Evolutionary conservation across 2,113 vertebrate genomes (phyloP).

Genomic region (Hippocampus guttulatus): DNA sequence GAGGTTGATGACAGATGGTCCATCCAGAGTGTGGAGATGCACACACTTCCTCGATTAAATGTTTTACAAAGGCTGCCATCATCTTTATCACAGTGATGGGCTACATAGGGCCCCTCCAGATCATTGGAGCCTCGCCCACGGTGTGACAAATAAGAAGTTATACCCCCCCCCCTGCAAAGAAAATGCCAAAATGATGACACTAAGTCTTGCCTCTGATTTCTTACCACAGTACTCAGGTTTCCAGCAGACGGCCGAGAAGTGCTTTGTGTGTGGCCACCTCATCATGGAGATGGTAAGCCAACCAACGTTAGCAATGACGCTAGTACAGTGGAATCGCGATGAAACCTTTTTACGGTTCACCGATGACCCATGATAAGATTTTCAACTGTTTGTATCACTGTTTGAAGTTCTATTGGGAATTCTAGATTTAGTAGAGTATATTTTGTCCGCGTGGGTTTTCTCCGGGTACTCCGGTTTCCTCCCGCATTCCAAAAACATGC

Average conservation of each 20-base stretch:
- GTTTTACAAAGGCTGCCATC: not conserved
- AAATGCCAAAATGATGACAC: not conserved
- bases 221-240: conserved; percentile 91
- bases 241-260: conserved; percentile 98
- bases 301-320: not conserved
- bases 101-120: not conserved
- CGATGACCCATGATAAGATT: too few species aligned
- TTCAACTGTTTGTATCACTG: too few species aligned
- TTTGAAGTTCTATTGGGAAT: not conserved
- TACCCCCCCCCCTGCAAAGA: too few species aligned
- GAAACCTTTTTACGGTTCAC: not conserved
- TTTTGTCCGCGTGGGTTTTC: too few species aligned
- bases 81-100: not conserved
- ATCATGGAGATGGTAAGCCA: conserved; percentile 98
- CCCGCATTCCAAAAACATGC: too few species aligned
- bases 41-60: not conserved
- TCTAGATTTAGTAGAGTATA: too few species aligned
- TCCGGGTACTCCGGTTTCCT: too few species aligned
- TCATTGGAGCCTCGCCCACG: not conserved
- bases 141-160: not conserved
- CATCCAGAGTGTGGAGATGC: conserved; percentile 46
- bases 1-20: conserved; percentile 70
- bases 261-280: conserved; percentile 97
- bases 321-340: not conserved
- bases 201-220: conserved; percentile 4